Conservation (phyloP, 2,113 vertebrate species). For the Hippocampus comes region DNA sequence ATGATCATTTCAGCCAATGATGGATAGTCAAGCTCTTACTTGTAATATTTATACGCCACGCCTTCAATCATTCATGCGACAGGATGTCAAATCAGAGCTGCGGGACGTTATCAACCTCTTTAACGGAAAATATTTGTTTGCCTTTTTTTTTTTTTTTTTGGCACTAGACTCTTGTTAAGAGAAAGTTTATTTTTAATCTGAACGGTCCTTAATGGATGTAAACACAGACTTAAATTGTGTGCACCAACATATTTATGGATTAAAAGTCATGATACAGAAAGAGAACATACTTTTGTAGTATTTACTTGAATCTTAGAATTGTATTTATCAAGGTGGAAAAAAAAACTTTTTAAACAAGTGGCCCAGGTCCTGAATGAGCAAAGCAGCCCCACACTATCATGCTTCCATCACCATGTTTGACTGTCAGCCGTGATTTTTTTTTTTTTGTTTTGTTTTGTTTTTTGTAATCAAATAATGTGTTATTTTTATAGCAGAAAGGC, state of each 20-base stretch:
- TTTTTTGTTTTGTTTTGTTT: neutral
- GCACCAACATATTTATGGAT: no score
- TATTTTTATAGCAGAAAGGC: neutral
- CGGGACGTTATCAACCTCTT: constrained; percentile 89
- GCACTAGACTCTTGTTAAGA: neutral
- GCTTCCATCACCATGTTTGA: neutral
- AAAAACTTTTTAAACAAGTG: no score
- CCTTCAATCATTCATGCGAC: constrained; percentile 99
- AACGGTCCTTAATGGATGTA: neutral
- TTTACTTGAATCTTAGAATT: no score
- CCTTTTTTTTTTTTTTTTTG: neutral
- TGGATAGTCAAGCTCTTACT: constrained; percentile 99
- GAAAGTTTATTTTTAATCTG: neutral
- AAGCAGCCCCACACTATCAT: neutral
- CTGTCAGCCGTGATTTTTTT: no score
- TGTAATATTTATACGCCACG: constrained; percentile 99
- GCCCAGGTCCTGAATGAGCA: no score
- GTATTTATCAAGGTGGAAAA: no score
- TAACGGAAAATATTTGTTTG: constrained; percentile 89
- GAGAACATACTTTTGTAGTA: no score
- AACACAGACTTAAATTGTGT: neutral
- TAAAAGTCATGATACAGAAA: no score
- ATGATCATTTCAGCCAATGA: constrained; percentile 99
- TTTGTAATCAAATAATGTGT: neutral
- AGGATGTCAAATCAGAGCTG: constrained; percentile 98